A percentile compares a stretch with the other conserved stretches of the same genome.
Evolutionary conservation across 2,888 invertebrate genomes (phyloP).

Genomic region (Drosophila prostipennis): DNA sequence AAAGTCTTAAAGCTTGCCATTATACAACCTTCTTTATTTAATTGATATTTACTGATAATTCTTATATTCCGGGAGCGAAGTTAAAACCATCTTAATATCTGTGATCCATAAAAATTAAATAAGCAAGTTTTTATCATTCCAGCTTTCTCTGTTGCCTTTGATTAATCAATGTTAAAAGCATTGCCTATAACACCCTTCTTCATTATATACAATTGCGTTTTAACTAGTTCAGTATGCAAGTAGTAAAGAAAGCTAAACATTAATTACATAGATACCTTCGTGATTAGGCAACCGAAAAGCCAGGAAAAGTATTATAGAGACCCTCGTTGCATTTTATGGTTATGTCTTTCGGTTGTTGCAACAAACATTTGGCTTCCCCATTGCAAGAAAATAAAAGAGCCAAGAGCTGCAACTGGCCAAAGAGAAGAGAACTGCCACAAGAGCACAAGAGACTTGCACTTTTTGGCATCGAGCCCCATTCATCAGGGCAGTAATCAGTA

Average conservation of each 20-base stretch:
- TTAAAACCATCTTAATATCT: no score
- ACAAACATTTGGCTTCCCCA: conserved; percentile 48
- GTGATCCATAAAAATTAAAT: no score
- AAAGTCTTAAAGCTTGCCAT: not conserved
- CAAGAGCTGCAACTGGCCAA: conserved; percentile 34
- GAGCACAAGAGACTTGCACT: conserved; percentile 22
- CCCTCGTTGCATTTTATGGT: conserved; percentile 51
- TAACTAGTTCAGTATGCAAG: not conserved
- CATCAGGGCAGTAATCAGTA: not conserved
- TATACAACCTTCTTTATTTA: no score
- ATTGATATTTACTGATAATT: no score
- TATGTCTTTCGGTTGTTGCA: conserved; percentile 40
- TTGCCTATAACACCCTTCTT: not conserved
- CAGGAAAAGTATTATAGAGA: conserved; percentile 22
- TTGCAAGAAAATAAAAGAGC: conserved; percentile 47
- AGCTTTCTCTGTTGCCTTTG: no score
- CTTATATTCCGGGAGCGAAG: no score
- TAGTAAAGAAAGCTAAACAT: not conserved
- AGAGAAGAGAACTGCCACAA: conserved; percentile 28
- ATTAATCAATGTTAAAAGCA: no score
- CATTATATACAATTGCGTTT: not conserved
- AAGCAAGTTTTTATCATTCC: no score
- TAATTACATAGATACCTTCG: not conserved
- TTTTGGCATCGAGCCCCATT: conserved; percentile 36
- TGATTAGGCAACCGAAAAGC: not conserved